A percentile compares a stretch with the other conserved stretches of the same genome.
Conservation (phyloP, 1,140 invertebrate species). For the Pentalonia nigronervosa region DNA sequence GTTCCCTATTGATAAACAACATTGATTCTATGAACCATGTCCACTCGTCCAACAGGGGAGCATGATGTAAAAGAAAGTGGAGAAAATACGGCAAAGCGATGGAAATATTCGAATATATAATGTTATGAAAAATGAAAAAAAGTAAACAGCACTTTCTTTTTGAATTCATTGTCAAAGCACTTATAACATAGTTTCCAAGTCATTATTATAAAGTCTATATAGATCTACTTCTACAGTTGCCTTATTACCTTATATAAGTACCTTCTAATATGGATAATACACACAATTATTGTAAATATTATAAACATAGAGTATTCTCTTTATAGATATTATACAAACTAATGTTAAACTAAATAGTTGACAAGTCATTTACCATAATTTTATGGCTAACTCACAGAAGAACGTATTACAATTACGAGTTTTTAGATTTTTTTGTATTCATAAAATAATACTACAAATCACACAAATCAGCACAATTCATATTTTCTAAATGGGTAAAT, state of each 20-base stretch:
- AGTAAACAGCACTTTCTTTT: slow-evolving; percentile 48
- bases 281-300: neutral
- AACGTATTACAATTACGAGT: neutral
- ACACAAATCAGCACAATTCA: neutral
- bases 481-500: too few relatives aligned
- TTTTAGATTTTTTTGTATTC: neutral
- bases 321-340: neutral
- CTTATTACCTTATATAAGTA: neutral
- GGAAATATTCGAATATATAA: neutral
- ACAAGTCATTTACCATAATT: neutral
- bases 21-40: slow-evolving; percentile 49
- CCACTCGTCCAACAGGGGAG: neutral
- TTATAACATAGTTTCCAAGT: neutral
- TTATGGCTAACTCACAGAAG: neutral
- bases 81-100: slow-evolving; percentile 30
- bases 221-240: neutral
- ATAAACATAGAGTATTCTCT: neutral
- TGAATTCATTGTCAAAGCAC: slow-evolving; percentile 15
- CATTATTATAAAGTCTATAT: neutral
- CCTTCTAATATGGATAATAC: neutral
- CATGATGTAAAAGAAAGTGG: slow-evolving; percentile 38
- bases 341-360: neutral
- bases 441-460: neutral
- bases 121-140: slow-evolving; percentile 10
- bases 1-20: slow-evolving; percentile 53